These are phyloP conservation scores for Phoxinus phoxinus DNA, from an alignment of 2,113 vertebrate species.

Conservation along the genomic window DNA sequence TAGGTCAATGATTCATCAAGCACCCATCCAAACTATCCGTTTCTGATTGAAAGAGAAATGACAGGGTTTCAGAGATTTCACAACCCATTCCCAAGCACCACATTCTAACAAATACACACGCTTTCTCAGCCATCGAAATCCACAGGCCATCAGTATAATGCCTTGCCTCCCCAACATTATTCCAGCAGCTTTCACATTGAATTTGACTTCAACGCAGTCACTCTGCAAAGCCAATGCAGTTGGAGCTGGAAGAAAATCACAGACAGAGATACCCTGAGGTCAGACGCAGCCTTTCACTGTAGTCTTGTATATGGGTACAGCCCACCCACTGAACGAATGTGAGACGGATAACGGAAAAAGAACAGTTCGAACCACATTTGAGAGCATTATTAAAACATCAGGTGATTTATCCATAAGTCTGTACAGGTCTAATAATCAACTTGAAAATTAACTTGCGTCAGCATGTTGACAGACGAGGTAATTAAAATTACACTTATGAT, in stretches of 20 bases:
- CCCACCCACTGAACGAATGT: background rate
- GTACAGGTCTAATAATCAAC: background rate
- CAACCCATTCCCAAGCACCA: background rate
- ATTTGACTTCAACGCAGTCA: background rate
- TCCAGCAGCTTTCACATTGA: background rate
- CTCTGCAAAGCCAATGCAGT: background rate
- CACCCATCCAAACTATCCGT: background rate
- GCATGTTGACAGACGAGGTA: too few relatives aligned
- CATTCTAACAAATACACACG: background rate
- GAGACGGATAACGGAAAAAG: background rate
- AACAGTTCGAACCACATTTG: background rate
- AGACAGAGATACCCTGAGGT: background rate
- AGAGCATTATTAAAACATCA: background rate
- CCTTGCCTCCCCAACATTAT: background rate
- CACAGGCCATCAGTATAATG: background rate
- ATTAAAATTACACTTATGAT: too few relatives aligned
- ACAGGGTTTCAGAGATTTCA: constrained; percentile 23
- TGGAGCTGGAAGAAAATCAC: constrained; percentile 1
- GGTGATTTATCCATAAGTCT: background rate
- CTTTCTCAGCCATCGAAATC: background rate
- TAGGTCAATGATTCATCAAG: constrained; percentile 11
- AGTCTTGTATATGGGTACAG: background rate
- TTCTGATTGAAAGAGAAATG: background rate
- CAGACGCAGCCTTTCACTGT: background rate
- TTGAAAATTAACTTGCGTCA: background rate